Conservation (phyloP, 1,140 invertebrate species). For the Nephotettix cincticeps region DNA sequence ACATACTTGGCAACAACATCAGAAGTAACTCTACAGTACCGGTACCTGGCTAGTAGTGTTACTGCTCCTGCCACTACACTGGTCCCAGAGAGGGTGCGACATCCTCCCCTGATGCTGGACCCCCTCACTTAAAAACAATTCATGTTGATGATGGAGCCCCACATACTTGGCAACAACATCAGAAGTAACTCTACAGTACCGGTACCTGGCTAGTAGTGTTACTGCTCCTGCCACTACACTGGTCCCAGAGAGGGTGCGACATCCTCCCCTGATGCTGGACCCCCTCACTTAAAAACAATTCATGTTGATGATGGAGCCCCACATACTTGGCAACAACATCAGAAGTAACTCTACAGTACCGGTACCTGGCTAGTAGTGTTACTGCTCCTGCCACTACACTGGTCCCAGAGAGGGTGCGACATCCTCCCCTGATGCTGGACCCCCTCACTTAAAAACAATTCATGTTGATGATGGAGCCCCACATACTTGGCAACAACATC, state of each 20-base stretch:
- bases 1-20: no score
- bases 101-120: slow-evolving; percentile 84
- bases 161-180: no score
- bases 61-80: slow-evolving; percentile 96
- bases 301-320: slow-evolving; percentile 93
- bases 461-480: slow-evolving; percentile 93
- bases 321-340: no score
- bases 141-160: slow-evolving; percentile 93
- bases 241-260: slow-evolving; percentile 85
- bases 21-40: no score
- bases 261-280: slow-evolving; percentile 84
- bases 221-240: slow-evolving; percentile 96
- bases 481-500: no score
- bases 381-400: slow-evolving; percentile 94
- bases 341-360: no score
- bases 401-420: slow-evolving; percentile 84
- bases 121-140: slow-evolving; percentile 90
- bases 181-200: no score
- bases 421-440: slow-evolving; percentile 84
- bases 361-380: slow-evolving; percentile 75
- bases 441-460: slow-evolving; percentile 90
- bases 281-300: slow-evolving; percentile 90
- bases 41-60: no score
- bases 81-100: slow-evolving; percentile 85
- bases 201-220: no score